These are phyloP conservation scores for Halesus radiatus DNA, from an alignment of 1,140 invertebrate species.

Conservation along the genomic window DNA sequence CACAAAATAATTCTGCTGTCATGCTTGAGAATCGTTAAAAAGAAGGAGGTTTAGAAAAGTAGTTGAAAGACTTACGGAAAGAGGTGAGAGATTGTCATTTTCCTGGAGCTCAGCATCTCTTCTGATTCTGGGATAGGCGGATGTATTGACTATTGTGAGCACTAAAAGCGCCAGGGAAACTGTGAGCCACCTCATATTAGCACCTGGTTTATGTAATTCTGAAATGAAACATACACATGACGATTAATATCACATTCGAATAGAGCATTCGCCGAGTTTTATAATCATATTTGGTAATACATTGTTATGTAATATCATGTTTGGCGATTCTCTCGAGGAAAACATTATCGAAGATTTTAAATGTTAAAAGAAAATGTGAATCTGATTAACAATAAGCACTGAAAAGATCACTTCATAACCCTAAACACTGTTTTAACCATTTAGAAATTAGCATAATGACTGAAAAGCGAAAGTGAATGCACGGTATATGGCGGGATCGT, in stretches of 20 bases:
- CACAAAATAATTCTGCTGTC: neutral
- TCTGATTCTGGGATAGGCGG: slow-evolving; percentile 47
- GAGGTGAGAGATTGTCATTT: slow-evolving; percentile 47
- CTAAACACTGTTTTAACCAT: neutral
- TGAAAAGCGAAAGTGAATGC: slow-evolving; percentile 32
- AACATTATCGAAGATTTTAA: too few species aligned
- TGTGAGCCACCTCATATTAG: slow-evolving; percentile 51
- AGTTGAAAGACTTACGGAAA: slow-evolving; percentile 43
- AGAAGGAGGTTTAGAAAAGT: neutral
- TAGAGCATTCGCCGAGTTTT: neutral
- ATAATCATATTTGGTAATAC: neutral
- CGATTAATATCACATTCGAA: slow-evolving; percentile 14
- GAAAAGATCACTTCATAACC: neutral
- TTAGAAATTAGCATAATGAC: slow-evolving; percentile 19
- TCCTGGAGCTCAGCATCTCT: slow-evolving; percentile 52
- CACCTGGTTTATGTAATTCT: slow-evolving; percentile 41
- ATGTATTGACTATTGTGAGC: slow-evolving; percentile 29
- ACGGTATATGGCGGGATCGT: neutral
- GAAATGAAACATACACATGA: slow-evolving; percentile 43
- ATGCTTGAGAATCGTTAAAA: neutral
- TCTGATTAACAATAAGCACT: neutral
- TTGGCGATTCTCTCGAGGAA: neutral
- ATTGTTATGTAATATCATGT: neutral
- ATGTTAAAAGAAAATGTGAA: neutral
- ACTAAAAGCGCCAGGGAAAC: slow-evolving; percentile 38